Conservation (phyloP, 2,888 invertebrate genomes). For the Halictus ligatus region DNA sequence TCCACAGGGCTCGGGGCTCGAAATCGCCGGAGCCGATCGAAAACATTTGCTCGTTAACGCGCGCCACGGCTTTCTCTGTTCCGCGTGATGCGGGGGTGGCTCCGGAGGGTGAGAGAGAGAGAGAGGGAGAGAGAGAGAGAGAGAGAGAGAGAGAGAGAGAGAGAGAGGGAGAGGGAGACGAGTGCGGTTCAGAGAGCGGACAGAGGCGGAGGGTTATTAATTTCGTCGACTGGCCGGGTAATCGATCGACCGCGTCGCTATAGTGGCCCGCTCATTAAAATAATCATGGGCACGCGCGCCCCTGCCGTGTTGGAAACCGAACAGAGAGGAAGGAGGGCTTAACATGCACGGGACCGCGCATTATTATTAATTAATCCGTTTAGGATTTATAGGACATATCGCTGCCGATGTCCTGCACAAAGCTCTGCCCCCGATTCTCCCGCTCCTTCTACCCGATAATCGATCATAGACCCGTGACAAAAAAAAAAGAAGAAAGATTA, state of each 20-base stretch:
- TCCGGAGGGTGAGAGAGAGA: background rate
- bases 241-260: conserved; percentile 70
- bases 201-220: conserved; percentile 68
- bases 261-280: conserved; percentile 72
- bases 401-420: conserved; percentile 46
- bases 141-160: background rate
- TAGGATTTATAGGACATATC: conserved; percentile 70
- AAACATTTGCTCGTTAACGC: conserved; percentile 65
- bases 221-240: conserved; percentile 69
- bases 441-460: background rate
- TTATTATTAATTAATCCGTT: conserved; percentile 75
- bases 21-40: conserved; percentile 43
- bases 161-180: background rate
- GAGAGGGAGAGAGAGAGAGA: conserved; percentile 8
- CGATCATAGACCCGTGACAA: background rate
- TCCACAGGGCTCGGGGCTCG: conserved; percentile 16
- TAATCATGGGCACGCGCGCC: conserved; percentile 70
- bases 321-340: conserved; percentile 45
- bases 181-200: conserved; percentile 21
- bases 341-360: conserved; percentile 67
- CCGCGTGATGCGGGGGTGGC: background rate
- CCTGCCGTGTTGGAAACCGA: conserved; percentile 49
- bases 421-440: background rate
- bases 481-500: background rate
- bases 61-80: background rate